phyloP scores from a whole-genome alignment of 1,140 invertebrate genomes.

The Agraylea sexmaculata region DNA sequence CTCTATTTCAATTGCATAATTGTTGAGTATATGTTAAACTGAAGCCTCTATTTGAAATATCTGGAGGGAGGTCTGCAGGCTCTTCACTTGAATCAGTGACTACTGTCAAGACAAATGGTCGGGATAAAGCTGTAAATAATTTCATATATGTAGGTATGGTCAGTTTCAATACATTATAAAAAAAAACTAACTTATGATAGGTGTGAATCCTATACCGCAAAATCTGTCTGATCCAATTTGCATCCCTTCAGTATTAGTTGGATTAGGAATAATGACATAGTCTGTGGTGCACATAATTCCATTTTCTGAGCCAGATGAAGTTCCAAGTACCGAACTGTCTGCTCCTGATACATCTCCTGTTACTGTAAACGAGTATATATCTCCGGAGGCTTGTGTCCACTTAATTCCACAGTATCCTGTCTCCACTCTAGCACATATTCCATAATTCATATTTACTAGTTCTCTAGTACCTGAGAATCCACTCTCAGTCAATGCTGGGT shows the following conservation, averaged over 20 bases:
- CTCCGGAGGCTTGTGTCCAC: slow-evolving; percentile 45
- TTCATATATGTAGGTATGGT: slow-evolving; percentile 9
- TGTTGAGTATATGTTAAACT: slow-evolving; percentile 54
- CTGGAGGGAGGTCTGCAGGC: slow-evolving; percentile 32
- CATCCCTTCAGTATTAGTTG: slow-evolving; percentile 34
- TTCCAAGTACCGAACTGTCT: slow-evolving; percentile 41
- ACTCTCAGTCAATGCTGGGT: slow-evolving; percentile 27
- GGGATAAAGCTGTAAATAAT: slow-evolving; percentile 41
- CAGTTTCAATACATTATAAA: slow-evolving; percentile 5
- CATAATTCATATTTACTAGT: slow-evolving; percentile 63
- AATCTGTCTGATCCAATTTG: slow-evolving; percentile 48
- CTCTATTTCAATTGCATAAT: slow-evolving; percentile 37
- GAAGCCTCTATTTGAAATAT: slow-evolving; percentile 62
- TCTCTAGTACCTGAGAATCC: slow-evolving; percentile 50
- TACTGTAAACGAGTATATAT: slow-evolving; percentile 54
- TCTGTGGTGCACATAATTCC: slow-evolving; percentile 51
- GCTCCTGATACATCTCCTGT: slow-evolving; percentile 51
- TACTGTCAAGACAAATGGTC: slow-evolving; percentile 62
- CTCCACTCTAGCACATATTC: slow-evolving; percentile 56
- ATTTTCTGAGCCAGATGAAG: slow-evolving; percentile 35
- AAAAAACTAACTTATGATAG: slow-evolving; percentile 47
- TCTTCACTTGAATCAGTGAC: slow-evolving; percentile 51
- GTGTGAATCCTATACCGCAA: slow-evolving; percentile 56
- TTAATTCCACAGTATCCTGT: slow-evolving; percentile 54
- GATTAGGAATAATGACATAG: slow-evolving; percentile 63